Percentiles rank a stretch among this genome's conserved stretches.
These are phyloP conservation scores for Channa maculata DNA, from an alignment of 2,113 vertebrate genomes.

Conservation along the genomic window DNA sequence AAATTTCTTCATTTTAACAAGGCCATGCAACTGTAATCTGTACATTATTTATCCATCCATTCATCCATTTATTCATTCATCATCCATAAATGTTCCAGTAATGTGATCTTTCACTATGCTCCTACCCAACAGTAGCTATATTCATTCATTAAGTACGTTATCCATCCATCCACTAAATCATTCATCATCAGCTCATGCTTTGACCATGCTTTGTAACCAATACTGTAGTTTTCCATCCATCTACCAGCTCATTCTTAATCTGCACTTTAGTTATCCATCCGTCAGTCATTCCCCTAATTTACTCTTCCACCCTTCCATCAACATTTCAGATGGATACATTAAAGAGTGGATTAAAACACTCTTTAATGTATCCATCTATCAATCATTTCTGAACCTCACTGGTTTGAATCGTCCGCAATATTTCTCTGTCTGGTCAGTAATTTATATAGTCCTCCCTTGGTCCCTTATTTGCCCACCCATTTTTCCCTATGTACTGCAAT, in stretches of 20 bases:
- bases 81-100: neutral
- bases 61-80: neutral
- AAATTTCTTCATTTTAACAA: neutral
- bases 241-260: neutral
- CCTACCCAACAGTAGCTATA: neutral
- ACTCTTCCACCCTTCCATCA: constrained; percentile 2
- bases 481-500: constrained; percentile 20
- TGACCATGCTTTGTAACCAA: constrained; percentile 6
- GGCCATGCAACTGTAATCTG: neutral
- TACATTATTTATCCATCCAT: constrained; percentile 7
- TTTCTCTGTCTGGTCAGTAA: constrained; percentile 34
- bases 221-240: neutral
- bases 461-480: constrained; percentile 16
- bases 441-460: constrained; percentile 5
- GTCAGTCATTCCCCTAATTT: neutral
- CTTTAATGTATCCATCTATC: neutral
- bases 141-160: neutral
- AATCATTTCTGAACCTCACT: neutral
- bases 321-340: too few relatives aligned
- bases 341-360: neutral
- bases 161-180: constrained; percentile 4
- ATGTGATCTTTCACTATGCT: neutral
- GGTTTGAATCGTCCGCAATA: neutral
- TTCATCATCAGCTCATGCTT: neutral
- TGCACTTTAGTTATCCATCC: neutral